Evolutionary conservation across 1,140 invertebrate species (phyloP).

Genomic region (Drosophila willistoni): DNA sequence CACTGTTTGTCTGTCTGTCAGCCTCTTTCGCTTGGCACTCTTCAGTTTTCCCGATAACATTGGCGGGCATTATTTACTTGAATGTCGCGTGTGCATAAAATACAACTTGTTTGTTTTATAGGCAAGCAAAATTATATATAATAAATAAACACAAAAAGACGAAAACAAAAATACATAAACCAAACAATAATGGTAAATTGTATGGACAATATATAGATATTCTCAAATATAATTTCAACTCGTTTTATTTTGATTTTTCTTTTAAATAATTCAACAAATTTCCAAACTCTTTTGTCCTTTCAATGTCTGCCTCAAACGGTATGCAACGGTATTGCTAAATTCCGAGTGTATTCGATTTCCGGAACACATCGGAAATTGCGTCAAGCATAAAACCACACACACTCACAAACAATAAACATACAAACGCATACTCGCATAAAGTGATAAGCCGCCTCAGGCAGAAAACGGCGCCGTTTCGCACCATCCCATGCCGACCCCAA

Average conservation of each 20-base stretch:
- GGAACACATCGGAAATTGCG: constrained; percentile 16
- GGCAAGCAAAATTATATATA: constrained; percentile 36
- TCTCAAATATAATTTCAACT: constrained; percentile 1
- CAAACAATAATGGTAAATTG: constrained; percentile 5
- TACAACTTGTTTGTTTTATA: constrained; percentile 57
- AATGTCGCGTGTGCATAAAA: constrained; percentile 35
- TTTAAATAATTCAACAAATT: background rate
- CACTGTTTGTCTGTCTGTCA: background rate
- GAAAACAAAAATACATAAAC: background rate
- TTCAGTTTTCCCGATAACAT: constrained; percentile 35
- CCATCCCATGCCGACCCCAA: background rate
- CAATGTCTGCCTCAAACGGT: background rate
- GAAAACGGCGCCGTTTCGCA: constrained; percentile 30
- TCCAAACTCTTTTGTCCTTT: background rate
- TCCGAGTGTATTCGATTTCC: constrained; percentile 9
- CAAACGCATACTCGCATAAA: constrained; percentile 38
- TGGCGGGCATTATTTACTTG: constrained; percentile 61
- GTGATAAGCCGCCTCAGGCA: constrained; percentile 72
- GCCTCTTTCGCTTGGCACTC: background rate
- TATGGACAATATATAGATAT: constrained; percentile 5
- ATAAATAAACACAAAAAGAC: constrained; percentile 1
- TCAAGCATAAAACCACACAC: constrained; percentile 1
- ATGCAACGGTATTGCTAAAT: constrained; percentile 5
- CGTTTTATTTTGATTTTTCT: background rate
- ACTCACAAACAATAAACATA: constrained; percentile 1